Base-by-base conservation (phyloP, 2,797 vertebrate genomes). In the Gadopsis bispinosus region DNA sequence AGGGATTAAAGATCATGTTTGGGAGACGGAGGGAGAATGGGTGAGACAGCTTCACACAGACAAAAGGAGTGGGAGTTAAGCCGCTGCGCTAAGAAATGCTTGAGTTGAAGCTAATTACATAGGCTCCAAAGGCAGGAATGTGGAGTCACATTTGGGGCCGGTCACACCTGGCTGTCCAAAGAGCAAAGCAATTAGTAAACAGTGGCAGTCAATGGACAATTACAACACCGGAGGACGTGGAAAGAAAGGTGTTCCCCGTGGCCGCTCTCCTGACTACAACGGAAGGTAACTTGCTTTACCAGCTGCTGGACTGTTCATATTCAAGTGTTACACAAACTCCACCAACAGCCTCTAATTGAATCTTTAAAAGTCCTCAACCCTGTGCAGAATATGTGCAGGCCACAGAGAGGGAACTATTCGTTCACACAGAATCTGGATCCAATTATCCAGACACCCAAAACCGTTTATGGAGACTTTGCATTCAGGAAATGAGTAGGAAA, bases 91-190 rank as follows among this genome's bases (percentile, higher is more conserved):
- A 69, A 90, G 90, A 93, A 93, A 92, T 90, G 89, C 88, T 91
- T 77, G 86, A 93, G 87, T 86, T 91, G 81, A 89, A 84, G 85
- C 87, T 94, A 95, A 95, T 94, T 94, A 93, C 92, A 94, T 82
- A 81, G 81, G 80, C 80, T 92, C 87, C 77, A 75, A 87, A 84
- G 89, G 66, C 87, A 93, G 89, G 94, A 95, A 95, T 95, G 93
- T 83, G 75, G 93, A 91, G 90, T 91, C 91, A 89, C 88, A 90
- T 91, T 92, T 68, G 74, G 76, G 86, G 79, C 83, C 51, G 83
- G 88, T 88, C 92, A 92, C 92, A 94, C 93, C 93, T 94, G 94
- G 92, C 79, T 83, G 86, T 88, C 89, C 86, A 80, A 81, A 89
- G 86, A 92, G 75, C 7, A 3, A 77, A 82, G 78, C 86, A 88